phyloP scores from a whole-genome alignment of 2,797 vertebrate species.

The Simalia tracyae region DNA sequence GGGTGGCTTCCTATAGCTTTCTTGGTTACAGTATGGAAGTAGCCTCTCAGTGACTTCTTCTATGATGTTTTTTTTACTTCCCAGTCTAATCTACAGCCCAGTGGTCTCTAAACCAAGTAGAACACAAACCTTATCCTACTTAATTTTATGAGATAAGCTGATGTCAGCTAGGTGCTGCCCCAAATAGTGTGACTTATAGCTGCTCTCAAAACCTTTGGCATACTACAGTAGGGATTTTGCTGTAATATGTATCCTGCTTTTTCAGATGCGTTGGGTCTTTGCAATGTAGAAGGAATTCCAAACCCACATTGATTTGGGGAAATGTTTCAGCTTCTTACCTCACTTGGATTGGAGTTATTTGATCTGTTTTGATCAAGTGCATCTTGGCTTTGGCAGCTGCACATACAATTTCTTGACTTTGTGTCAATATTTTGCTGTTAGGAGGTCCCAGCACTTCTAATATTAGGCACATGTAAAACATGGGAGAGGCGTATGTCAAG shows the following conservation, averaged over 20 bases:
- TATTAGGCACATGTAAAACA: conserved; percentile 29
- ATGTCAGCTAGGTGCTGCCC: not conserved
- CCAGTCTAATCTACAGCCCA: not conserved
- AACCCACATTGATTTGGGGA: conserved; percentile 12
- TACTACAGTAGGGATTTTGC: conserved; percentile 34
- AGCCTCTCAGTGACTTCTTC: not conserved
- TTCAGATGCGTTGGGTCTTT: conserved; percentile 39
- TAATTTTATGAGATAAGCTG: too few relatives aligned
- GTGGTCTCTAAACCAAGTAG: not conserved
- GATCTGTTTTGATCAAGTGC: not conserved
- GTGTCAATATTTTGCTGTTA: conserved; percentile 45
- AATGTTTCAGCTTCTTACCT: conserved; percentile 30
- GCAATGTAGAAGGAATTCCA: conserved; percentile 40
- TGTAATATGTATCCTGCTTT: conserved; percentile 58
- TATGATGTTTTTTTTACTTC: not conserved
- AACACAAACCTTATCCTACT: too few relatives aligned
- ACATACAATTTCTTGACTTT: conserved; percentile 34
- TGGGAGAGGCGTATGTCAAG: conserved; percentile 43
- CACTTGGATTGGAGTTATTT: not conserved
- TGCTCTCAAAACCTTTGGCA: conserved; percentile 34
- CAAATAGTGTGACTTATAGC: conserved; percentile 35
- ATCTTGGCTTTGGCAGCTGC: conserved; percentile 10
- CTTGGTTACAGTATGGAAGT: not conserved
- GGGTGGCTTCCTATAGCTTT: not conserved
- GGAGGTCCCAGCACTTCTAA: conserved; percentile 43